Percentiles rank a stretch among this genome's conserved stretches.
Conservation (phyloP, 2,888 invertebrate genomes). For the Cenopis cana region DNA sequence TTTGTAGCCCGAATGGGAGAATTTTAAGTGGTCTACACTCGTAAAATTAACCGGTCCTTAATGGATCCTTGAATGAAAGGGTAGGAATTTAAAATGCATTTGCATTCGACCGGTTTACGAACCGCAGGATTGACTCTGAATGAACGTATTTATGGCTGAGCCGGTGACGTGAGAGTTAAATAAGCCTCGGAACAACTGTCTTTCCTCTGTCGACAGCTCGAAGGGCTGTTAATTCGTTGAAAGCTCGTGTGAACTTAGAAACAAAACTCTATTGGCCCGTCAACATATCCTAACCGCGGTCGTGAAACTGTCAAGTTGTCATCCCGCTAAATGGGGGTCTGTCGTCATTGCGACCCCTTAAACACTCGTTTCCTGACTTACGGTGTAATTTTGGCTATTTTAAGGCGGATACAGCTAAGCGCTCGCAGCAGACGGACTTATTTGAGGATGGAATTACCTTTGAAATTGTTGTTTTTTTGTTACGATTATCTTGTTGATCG, state of each 20-base stretch:
- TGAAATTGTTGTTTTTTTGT: conserved; percentile 15
- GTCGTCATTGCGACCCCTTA: conserved; percentile 76
- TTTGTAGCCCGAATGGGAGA: conserved; percentile 61
- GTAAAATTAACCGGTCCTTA: conserved; percentile 71
- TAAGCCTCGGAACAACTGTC: conserved; percentile 21
- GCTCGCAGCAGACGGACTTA: conserved; percentile 43
- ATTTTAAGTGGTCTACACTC: conserved; percentile 63
- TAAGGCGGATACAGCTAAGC: conserved; percentile 56
- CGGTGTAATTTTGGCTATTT: conserved; percentile 56
- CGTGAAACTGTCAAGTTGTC: conserved; percentile 75
- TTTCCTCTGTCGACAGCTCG: conserved; percentile 46
- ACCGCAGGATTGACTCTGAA: conserved; percentile 28
- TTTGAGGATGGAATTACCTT: conserved; percentile 38
- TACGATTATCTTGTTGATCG: conserved; percentile 22
- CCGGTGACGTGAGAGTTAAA: conserved; percentile 31
- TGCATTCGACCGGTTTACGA: conserved; percentile 50
- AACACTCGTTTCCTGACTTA: conserved; percentile 75
- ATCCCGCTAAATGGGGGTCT: conserved; percentile 76
- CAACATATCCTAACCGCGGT: conserved; percentile 62
- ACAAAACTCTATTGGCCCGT: conserved; percentile 63
- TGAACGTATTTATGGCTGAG: conserved; percentile 36
- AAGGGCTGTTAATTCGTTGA: conserved; percentile 64
- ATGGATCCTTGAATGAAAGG: conserved; percentile 63
- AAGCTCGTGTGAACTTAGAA: conserved; percentile 70
- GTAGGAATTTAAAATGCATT: conserved; percentile 67